These are phyloP conservation scores for Apteryx owenii DNA, from an alignment of 2,113 vertebrate genomes.

Conservation along the genomic window DNA sequence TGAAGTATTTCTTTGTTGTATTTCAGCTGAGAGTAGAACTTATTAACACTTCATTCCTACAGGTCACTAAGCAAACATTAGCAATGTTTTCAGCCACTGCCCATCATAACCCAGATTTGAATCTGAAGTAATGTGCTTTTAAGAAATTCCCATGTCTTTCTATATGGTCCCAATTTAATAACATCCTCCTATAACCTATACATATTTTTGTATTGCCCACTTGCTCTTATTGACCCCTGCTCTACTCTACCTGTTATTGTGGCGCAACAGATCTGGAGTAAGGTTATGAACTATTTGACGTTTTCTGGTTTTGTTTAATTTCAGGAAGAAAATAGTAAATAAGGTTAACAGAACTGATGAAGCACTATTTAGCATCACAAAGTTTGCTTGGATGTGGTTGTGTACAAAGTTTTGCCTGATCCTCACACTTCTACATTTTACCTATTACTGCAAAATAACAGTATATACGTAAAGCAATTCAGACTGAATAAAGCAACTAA, in stretches of 20 bases:
- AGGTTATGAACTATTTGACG: not conserved
- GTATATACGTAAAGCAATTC: not conserved
- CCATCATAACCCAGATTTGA: not conserved
- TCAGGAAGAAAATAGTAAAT: not conserved
- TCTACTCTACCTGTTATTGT: not conserved
- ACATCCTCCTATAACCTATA: not conserved
- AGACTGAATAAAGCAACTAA: not conserved
- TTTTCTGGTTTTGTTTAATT: not conserved
- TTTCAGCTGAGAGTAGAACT: not conserved
- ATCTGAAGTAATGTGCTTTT: not conserved
- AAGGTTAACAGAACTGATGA: not conserved
- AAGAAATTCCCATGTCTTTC: not conserved
- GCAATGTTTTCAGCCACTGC: not conserved
- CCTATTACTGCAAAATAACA: not conserved
- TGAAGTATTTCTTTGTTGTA: not conserved
- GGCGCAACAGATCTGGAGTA: rapidly evolving
- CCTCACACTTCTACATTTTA: not conserved
- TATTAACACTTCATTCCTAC: not conserved
- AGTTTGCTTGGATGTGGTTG: not conserved
- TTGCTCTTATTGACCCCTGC: not conserved
- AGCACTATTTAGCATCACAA: not conserved
- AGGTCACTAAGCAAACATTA: not conserved
- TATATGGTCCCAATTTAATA: not conserved
- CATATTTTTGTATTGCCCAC: not conserved
- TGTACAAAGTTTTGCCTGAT: not conserved